Percentiles rank a stretch among this genome's conserved stretches.
Evolutionary conservation across 2,797 vertebrate genomes (phyloP).

Genomic region (Lepus oiostolus): DNA sequence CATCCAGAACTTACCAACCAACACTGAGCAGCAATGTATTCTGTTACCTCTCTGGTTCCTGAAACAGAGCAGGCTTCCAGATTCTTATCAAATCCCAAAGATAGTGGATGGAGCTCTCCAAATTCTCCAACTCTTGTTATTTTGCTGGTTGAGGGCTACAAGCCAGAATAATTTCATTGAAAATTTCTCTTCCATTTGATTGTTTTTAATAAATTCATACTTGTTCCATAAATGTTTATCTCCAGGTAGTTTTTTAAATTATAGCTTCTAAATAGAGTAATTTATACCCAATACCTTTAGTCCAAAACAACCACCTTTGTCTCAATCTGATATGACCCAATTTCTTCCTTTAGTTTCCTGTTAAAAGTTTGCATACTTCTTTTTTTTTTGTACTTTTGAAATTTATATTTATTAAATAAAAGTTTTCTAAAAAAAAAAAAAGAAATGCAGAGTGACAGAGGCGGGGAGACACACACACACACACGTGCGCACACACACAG

Average conservation of each 20-base stretch:
- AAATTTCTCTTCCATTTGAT: neutral
- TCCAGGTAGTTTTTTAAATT: neutral
- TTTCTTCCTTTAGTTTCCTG: neutral
- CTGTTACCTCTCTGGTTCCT: neutral
- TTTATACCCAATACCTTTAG: neutral
- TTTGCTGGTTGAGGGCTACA: neutral
- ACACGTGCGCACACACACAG: too few species aligned
- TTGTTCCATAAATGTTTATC: neutral
- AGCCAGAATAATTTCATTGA: slow-evolving; percentile 16
- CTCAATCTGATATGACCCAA: neutral
- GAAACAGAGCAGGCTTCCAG: neutral
- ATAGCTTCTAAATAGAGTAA: neutral
- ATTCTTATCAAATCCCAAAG: neutral
- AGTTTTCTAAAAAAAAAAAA: too few species aligned
- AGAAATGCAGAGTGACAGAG: too few species aligned
- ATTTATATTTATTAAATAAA: too few species aligned
- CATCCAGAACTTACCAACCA: neutral
- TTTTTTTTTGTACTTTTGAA: too few species aligned
- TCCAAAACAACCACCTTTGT: neutral
- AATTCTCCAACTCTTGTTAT: neutral
- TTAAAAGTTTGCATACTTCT: neutral
- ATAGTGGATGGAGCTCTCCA: neutral
- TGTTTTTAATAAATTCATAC: slow-evolving; percentile 44
- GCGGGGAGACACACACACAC: too few species aligned
- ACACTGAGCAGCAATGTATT: neutral